These are phyloP conservation scores for Pecten maximus DNA, from an alignment of 2,888 invertebrate genomes.

Conservation along the genomic window DNA sequence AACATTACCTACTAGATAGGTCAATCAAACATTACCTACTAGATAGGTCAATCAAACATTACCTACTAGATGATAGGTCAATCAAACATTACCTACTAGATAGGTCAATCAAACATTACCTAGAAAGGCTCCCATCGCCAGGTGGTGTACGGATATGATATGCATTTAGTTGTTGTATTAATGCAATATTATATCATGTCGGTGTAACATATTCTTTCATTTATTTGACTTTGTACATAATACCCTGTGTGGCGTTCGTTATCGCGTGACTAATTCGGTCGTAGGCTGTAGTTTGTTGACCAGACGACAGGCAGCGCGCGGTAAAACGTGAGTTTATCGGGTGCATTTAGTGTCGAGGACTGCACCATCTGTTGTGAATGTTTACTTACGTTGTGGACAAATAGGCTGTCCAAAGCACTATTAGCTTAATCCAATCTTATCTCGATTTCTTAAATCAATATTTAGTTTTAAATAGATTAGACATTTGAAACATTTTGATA, in stretches of 20 bases:
- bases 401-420: neutral
- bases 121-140: too few species aligned
- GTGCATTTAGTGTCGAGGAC: neutral
- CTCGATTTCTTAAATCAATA: conserved; percentile 3
- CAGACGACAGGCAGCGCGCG: conserved; percentile 5
- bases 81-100: too few species aligned
- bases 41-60: too few species aligned
- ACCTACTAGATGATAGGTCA: too few species aligned
- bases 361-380: conserved; percentile 4
- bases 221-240: neutral
- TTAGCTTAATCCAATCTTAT: neutral
- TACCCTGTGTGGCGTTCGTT: neutral
- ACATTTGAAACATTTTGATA: neutral
- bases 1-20: too few species aligned
- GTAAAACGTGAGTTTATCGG: neutral
- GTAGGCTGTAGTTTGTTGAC: neutral
- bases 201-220: too few species aligned
- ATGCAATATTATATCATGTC: too few species aligned
- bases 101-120: too few species aligned
- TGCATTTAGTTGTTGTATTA: too few species aligned
- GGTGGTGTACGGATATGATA: too few species aligned
- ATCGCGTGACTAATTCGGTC: neutral
- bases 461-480: neutral
- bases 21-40: too few species aligned
- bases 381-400: neutral